Evolutionary conservation across 2,797 vertebrate genomes (phyloP).

Genomic region (Anomalospiza imberbis): DNA sequence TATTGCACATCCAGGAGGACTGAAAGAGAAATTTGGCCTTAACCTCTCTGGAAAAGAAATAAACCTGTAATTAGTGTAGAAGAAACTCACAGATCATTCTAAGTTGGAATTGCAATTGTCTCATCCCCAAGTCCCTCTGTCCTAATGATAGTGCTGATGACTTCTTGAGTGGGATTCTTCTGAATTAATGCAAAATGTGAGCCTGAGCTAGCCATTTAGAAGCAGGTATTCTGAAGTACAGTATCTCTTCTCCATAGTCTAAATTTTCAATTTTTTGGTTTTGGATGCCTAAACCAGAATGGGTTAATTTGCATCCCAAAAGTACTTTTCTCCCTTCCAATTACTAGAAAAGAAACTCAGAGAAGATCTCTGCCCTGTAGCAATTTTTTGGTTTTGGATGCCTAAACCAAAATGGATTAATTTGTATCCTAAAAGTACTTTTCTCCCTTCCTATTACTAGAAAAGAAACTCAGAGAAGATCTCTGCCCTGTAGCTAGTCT

Average conservation of each 20-base stretch:
- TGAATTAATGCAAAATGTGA: not conserved
- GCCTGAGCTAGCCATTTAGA: not conserved
- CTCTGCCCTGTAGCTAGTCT: not conserved
- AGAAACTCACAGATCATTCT: not conserved
- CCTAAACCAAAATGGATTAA: no score
- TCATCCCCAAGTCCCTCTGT: not conserved
- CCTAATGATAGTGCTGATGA: not conserved
- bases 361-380: not conserved
- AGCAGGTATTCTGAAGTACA: not conserved
- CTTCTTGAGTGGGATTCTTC: not conserved
- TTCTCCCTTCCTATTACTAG: not conserved
- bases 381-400: no score
- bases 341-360: not conserved
- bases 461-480: not conserved
- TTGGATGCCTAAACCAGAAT: not conserved
- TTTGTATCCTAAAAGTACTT: not conserved
- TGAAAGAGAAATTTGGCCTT: not conserved
- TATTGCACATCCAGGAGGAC: not conserved
- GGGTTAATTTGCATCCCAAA: not conserved
- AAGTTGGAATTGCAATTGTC: not conserved
- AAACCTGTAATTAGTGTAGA: not conserved
- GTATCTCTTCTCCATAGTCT: not conserved
- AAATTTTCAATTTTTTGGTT: not conserved
- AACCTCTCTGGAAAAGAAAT: not conserved
- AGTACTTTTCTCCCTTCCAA: not conserved